Base-by-base conservation (phyloP, 2,797 vertebrate genomes). In the Anabas testudineus region DNA sequence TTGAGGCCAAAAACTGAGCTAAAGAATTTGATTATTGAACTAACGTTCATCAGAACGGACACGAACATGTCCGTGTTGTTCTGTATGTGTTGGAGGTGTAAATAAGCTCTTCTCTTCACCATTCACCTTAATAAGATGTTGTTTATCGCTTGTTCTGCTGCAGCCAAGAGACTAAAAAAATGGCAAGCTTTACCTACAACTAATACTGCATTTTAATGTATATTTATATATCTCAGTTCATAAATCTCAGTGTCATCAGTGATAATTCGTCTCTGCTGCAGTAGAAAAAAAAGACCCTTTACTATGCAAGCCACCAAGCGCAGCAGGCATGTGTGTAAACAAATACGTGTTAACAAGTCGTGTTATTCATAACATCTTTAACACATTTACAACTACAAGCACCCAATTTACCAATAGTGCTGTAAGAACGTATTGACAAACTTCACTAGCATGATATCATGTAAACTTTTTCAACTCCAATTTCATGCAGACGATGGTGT, bases 11-110 rank as follows among this genome's bases (percentile, higher is more conserved):
- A 43, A 43, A 18, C 39, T 6, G 39, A 41, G 39, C 39, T 41
- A 41, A 16, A 41, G 5, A 16, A 4, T 3, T 34, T 12, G 30
- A 32, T 6, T n/a, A 43, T 9, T 10, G n/a, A 10, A 9, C 18
- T 22, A 73, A 67, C 72, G 80, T 70, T 78, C 76, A 70, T 73
- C 14, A 13, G 39, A n/a, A 32, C n/a, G 14, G 37, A 58, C 30
- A 58, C 26, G 65, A 45, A 71, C 36, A 53, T 21, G n/a, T 41
- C 5, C 4, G 21, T 43, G 48, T 41, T 41, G 18, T 32, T 61
- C n/a, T 28, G n/a, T 24, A 41, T 28, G 45, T 48, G 16, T 45
- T n/a, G 30, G 14, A 19, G 24, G 36, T 43, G 16, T 42, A 5
- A 47, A 52, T 14, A 34, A 43, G 13, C 6, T 5, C 19, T 59